Base-by-base conservation (phyloP, 2,888 invertebrate genomes). In the Anthophora plumipes region DNA sequence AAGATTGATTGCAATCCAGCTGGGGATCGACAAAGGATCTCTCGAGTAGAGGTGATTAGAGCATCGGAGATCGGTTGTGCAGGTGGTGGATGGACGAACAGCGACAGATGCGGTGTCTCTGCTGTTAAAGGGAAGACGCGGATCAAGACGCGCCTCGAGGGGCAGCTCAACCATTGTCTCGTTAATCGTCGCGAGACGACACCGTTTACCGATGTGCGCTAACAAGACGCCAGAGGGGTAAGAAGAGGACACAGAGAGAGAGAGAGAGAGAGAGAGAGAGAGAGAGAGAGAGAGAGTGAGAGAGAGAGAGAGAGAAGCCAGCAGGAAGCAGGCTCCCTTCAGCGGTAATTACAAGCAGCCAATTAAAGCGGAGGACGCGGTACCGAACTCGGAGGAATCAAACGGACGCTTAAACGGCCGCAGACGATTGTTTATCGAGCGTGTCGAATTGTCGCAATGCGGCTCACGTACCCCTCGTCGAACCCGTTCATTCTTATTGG, bases 121-220 rank as follows among this genome's bases (percentile, higher is more conserved):
- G 46, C 22, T n/a, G n/a, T n/a, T 37, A 77, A 80, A 54, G 67
- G 71, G 80, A 85, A 81, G 81, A 85, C 81, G 71, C 61, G 63
- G 80, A 72, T 77, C 80, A 74, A 82, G 82, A 84, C 77, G 64
- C 55, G 70, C 63, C 83, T 52, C 76, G 76, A 79, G 81, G 77
- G 81, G 57, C 39, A 48, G 59, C 31, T 41, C 72, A n/a, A 55
- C 31, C 59, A 85, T 84, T 86, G 84, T 86, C 78, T 85, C 80
- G 80, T 85, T 86, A 86, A 86, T 86, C 85, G 79, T 80, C 77
- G 75, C 79, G 73, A 80, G 77, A 72, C 84, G 82, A 85, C 85
- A 75, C 82, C 82, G 77, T 84, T 85, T 84, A 85, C 83, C 72
- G 84, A 85, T 84, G 84, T 52, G 80, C 80, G 63, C 82, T 85